Evolutionary conservation across 1,140 invertebrate genomes (phyloP).

Genomic region (Sitophilus oryzae): DNA sequence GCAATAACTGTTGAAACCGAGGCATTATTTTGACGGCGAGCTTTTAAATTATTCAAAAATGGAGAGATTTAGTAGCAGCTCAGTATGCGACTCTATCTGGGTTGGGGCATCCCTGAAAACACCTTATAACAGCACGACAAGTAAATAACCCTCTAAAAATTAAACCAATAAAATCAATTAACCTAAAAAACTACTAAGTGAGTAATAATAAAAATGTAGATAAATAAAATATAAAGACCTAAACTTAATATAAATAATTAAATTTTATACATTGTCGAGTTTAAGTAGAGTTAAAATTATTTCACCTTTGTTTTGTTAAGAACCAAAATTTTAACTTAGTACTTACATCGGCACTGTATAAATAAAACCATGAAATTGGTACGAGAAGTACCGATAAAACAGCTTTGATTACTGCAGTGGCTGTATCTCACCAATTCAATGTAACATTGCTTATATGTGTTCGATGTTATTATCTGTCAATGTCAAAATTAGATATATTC

Average conservation of each 20-base stretch:
- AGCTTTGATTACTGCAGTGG: conserved; percentile 31
- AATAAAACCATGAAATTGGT: too few relatives aligned
- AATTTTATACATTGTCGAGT: too few relatives aligned
- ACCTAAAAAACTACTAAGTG: conserved; percentile 1
- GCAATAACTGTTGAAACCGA: too few relatives aligned
- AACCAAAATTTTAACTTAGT: too few relatives aligned
- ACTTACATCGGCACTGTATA: too few relatives aligned
- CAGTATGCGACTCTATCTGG: conserved; percentile 42
- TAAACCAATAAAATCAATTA: conserved; percentile 4
- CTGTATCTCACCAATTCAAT: conserved; percentile 9
- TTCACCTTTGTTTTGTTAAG: too few relatives aligned
- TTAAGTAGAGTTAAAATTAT: too few relatives aligned
- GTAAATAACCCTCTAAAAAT: conserved; percentile 5
- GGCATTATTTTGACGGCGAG: too few relatives aligned
- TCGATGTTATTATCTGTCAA: conserved; percentile 10
- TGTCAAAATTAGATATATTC: not conserved
- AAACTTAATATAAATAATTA: too few relatives aligned
- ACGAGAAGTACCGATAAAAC: conserved; percentile 4
- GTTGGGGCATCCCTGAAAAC: conserved; percentile 40
- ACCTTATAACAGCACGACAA: conserved; percentile 41
- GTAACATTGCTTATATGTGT: conserved; percentile 9
- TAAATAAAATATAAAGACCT: conserved; percentile 9
- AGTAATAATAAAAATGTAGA: conserved; percentile 11
- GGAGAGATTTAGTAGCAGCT: conserved; percentile 34
- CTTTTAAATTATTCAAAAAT: too few relatives aligned